Conservation (phyloP, 2,113 vertebrate species). For the Gymnogyps californianus region DNA sequence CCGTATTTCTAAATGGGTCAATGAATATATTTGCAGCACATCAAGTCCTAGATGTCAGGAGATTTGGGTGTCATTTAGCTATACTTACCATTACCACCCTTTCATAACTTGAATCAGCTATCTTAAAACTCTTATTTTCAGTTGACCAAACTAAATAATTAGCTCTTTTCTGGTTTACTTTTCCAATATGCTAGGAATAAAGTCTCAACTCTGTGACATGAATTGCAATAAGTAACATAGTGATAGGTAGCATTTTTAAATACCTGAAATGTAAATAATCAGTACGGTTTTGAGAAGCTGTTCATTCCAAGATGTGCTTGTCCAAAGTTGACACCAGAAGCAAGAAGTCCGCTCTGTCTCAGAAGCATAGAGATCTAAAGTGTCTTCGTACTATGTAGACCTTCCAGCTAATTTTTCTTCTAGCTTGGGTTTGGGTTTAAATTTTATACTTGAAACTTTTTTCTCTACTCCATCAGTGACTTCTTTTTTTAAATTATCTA, state of each 20-base stretch:
- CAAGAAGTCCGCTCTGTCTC: background rate
- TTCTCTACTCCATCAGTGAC: background rate
- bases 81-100: background rate
- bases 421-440: background rate
- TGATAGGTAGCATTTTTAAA: background rate
- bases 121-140: background rate
- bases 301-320: background rate
- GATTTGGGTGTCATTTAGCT: background rate
- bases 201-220: background rate
- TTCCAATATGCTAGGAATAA: background rate
- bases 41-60: background rate
- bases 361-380: background rate
- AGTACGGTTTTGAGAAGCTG: background rate
- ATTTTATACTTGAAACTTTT: background rate
- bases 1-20: background rate
- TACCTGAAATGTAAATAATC: background rate
- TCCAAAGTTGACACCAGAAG: background rate
- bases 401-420: background rate
- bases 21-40: background rate
- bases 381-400: background rate
- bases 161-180: background rate
- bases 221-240: background rate
- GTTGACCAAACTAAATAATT: background rate
- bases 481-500: background rate
- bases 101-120: background rate